These are phyloP conservation scores for Heloderma charlesbogerti DNA, from an alignment of 2,113 vertebrate genomes.

Conservation along the genomic window DNA sequence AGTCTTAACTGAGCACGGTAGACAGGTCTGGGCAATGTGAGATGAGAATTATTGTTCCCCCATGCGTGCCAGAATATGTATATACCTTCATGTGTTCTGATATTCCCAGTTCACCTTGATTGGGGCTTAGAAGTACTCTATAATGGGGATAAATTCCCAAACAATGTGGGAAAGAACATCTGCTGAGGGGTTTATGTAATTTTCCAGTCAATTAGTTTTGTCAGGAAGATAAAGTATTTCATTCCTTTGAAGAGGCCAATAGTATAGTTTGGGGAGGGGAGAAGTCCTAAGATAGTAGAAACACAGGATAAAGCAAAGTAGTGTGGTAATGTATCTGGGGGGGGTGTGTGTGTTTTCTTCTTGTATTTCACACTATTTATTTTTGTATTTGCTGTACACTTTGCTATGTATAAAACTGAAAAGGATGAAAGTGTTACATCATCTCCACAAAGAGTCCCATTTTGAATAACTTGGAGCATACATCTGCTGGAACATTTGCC, in stretches of 20 bases:
- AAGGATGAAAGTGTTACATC: neutral
- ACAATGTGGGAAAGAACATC: constrained; percentile 83
- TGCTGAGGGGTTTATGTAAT: constrained; percentile 83
- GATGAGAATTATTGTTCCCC: constrained; percentile 57
- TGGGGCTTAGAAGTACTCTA: constrained; percentile 70
- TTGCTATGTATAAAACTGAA: constrained; percentile 10
- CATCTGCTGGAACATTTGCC: constrained; percentile 15
- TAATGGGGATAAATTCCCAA: constrained; percentile 78
- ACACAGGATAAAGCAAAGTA: constrained; percentile 57
- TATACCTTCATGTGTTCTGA: constrained; percentile 51
- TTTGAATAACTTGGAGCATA: neutral
- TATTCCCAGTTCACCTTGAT: constrained; percentile 65
- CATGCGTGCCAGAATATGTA: constrained; percentile 48
- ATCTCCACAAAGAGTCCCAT: neutral
- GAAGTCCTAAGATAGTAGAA: constrained; percentile 63
- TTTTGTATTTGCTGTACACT: constrained; percentile 33
- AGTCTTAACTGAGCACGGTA: constrained; percentile 31
- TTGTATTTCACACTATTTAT: constrained; percentile 10
- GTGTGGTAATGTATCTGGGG: constrained; percentile 42
- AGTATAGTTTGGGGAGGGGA: constrained; percentile 50
- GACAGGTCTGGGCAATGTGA: constrained; percentile 18
- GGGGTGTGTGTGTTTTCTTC: neutral
- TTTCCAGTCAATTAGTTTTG: constrained; percentile 88
- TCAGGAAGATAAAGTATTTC: constrained; percentile 86
- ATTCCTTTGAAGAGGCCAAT: constrained; percentile 79